Base-by-base conservation (phyloP, 2,888 invertebrate species). In the Theristus sp. region DNA sequence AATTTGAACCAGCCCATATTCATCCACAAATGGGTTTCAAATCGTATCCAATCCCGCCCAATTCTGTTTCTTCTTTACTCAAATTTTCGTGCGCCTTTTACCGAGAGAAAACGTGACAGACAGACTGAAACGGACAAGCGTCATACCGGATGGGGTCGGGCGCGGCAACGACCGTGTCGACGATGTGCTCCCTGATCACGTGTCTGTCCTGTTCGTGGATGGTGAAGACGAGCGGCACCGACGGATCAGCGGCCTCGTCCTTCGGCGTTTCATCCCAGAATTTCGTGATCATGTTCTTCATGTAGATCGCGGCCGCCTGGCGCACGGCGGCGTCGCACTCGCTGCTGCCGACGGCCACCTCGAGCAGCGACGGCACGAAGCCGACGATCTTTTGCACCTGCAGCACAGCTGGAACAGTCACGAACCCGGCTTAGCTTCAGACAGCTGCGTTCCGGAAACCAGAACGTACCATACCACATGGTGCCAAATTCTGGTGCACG, bases 141-240 rank as follows among this genome's bases (percentile, higher is more conserved):
- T 25, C 52, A 52, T 17, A 56, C 56, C 56, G 22, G 24, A 56
- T 27, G 27, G 90, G 79, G 65, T 91, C 89, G 10, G 93, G 90
- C 52, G 91, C 85, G 75, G 86, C 87, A 2, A 93, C 86, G 60
- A 93, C 84, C 55, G 94, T 93, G 75, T 94, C 91, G n/a, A 98
- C 87, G 68, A 98, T 86, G 62, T 86, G 83, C 70, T 89, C 87
- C 63, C 96, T 81, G 67, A 98, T 86, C 81, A 90, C 84, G 20
- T 85, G 85, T 68, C 90, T 82, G 77, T 98, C 98, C 74, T 94
- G 91, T 76, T 98, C 96, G 70, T 94, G 93, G 69, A 96, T 84
- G 66, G 83, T 84, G 77, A 89, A 94, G 26, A 84, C 84, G 13
- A 73, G 24, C 31, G 57, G 25, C 57, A 27, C 22, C 13, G 54